These are phyloP conservation scores for Anolis apletophallus DNA, from an alignment of 2,797 vertebrate genomes.

Conservation along the genomic window DNA sequence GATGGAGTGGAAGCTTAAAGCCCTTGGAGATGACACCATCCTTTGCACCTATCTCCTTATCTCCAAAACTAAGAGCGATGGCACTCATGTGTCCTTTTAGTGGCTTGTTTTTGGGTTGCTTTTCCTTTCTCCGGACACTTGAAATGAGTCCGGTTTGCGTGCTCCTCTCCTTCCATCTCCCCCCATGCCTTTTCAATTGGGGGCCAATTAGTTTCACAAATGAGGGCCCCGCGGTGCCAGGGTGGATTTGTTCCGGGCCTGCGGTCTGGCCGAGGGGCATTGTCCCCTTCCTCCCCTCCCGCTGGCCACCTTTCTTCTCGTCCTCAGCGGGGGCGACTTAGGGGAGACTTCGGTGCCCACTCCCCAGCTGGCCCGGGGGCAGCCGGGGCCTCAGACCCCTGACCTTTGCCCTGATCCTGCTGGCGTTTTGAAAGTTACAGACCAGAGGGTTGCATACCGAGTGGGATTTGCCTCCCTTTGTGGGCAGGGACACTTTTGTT, in stretches of 20 bases:
- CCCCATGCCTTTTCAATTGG: conserved; percentile 58
- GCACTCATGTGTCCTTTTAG: not conserved
- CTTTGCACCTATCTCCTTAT: not conserved
- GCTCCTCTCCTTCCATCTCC: conserved; percentile 10
- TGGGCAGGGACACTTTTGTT: conserved; percentile 49
- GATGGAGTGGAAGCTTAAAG: too few relatives aligned
- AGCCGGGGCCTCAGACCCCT: conserved; percentile 76
- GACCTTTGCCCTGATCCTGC: conserved; percentile 84
- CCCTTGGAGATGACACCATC: not conserved
- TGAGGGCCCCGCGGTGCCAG: conserved; percentile 78
- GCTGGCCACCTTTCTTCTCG: conserved; percentile 78
- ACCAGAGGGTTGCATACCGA: conserved; percentile 79
- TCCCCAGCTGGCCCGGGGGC: conserved; percentile 80
- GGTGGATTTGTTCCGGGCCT: conserved; percentile 82
- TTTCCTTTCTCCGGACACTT: conserved; percentile 27
- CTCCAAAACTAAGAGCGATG: not conserved
- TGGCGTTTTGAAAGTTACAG: conserved; percentile 81
- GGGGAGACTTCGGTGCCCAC: conserved; percentile 74
- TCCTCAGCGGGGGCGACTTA: conserved; percentile 78
- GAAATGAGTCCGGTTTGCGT: conserved; percentile 57
- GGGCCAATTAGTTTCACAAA: conserved; percentile 85
- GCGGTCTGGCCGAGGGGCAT: conserved; percentile 76
- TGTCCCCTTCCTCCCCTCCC: conserved; percentile 78
- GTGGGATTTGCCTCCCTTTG: conserved; percentile 76
- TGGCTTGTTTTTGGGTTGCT: too few relatives aligned